A percentile compares a stretch with the other conserved stretches of the same genome.
phyloP scores from a whole-genome alignment of 2,888 invertebrate species.

The Amphipyra tragopoginis region DNA sequence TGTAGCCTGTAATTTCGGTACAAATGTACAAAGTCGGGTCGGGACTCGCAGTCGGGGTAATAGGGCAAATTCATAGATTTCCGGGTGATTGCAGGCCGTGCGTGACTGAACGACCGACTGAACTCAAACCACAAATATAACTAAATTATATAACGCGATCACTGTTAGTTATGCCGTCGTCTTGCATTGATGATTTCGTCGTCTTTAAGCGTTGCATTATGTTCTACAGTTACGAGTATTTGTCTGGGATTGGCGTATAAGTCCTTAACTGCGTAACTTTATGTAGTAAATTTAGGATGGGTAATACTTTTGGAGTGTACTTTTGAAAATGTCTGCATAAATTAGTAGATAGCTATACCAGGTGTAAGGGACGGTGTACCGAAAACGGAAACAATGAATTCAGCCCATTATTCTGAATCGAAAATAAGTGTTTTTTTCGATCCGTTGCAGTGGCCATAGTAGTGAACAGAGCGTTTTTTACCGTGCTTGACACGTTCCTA shows the following conservation, averaged over 20 bases:
- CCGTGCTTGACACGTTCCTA: no score
- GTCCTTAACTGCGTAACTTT: background rate
- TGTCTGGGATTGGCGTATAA: background rate
- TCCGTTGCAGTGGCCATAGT: no score
- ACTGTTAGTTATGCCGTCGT: conserved; percentile 18
- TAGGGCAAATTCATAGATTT: conserved; percentile 75
- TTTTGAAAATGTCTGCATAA: no score
- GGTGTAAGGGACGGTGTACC: no score
- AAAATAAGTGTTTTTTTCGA: no score
- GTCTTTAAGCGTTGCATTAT: conserved; percentile 10
- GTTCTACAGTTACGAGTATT: no score
- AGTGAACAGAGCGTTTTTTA: no score
- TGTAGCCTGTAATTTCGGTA: conserved; percentile 52
- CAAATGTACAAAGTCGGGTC: conserved; percentile 35
- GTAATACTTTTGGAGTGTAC: no score
- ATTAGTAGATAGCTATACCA: no score
- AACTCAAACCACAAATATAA: conserved; percentile 53
- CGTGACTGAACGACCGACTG: conserved; percentile 68
- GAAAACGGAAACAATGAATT: no score
- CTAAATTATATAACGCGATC: conserved; percentile 50
- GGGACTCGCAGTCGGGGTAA: conserved; percentile 57
- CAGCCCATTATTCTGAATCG: no score
- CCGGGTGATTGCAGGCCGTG: conserved; percentile 70
- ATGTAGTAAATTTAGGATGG: no score
- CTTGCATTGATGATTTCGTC: conserved; percentile 22